These are phyloP conservation scores for Ctenoplectra terminalis DNA, from an alignment of 1,140 invertebrate genomes.

Conservation along the genomic window DNA sequence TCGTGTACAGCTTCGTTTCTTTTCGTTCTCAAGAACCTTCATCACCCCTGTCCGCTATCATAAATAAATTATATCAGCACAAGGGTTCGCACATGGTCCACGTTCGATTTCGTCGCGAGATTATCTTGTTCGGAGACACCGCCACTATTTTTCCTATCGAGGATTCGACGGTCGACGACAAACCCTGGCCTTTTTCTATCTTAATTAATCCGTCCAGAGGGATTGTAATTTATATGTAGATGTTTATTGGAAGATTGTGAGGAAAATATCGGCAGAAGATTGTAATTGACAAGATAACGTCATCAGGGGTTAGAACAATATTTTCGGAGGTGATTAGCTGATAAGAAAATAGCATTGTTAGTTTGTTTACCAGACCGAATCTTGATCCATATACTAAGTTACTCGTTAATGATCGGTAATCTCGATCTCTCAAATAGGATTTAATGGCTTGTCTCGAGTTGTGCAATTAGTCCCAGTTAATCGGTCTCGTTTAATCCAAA, in stretches of 20 bases:
- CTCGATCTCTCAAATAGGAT: slow-evolving; percentile 59
- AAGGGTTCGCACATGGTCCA: slow-evolving; percentile 24
- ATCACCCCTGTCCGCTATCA: slow-evolving; percentile 41
- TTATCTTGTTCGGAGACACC: slow-evolving; percentile 28
- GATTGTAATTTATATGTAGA: neutral
- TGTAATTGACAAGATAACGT: neutral
- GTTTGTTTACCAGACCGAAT: slow-evolving; percentile 15
- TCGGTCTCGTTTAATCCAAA: slow-evolving; percentile 51
- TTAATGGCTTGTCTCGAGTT: slow-evolving; percentile 63
- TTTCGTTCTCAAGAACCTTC: slow-evolving; percentile 48
- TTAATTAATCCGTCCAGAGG: slow-evolving; percentile 41
- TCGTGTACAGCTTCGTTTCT: slow-evolving; percentile 30
- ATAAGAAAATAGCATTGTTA: slow-evolving; percentile 17
- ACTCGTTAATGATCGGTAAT: slow-evolving; percentile 55
- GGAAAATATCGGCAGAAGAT: neutral
- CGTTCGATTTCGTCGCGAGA: slow-evolving; percentile 20
- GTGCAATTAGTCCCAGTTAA: slow-evolving; percentile 66
- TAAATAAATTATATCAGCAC: slow-evolving; percentile 65
- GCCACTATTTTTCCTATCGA: slow-evolving; percentile 17
- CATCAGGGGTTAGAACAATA: neutral
- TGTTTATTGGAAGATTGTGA: neutral
- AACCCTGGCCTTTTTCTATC: slow-evolving; percentile 13
- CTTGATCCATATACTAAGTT: slow-evolving; percentile 55
- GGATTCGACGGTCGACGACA: neutral
- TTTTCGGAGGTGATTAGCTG: neutral